Evolutionary conservation across 2,888 invertebrate species (phyloP).

Genomic region (Epiblema foenella): DNA sequence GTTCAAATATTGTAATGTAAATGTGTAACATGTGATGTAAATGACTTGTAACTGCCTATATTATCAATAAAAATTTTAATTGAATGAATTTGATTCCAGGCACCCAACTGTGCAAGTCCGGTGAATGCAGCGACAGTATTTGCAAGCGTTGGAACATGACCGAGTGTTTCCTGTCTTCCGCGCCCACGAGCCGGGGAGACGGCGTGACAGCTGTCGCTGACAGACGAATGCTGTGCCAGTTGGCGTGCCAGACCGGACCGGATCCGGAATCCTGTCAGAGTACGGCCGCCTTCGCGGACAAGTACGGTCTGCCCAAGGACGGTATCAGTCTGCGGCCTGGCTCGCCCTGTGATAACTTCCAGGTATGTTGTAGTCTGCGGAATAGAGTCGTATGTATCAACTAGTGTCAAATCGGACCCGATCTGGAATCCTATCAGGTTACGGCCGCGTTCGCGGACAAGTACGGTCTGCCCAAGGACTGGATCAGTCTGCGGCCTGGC

Average conservation of each 20-base stretch:
- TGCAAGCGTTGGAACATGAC: slow-evolving; percentile 97
- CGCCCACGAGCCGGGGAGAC: slow-evolving; percentile 84
- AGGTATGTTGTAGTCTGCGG: slow-evolving; percentile 86
- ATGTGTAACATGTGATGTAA: no score
- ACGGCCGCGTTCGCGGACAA: slow-evolving; percentile 93
- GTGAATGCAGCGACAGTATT: slow-evolving; percentile 97
- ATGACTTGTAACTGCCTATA: no score
- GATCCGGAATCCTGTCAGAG: slow-evolving; percentile 90
- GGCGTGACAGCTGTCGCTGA: slow-evolving; percentile 87
- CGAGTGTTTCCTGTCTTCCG: slow-evolving; percentile 96
- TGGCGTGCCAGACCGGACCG: slow-evolving; percentile 97
- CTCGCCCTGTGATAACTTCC: slow-evolving; percentile 99
- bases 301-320: slow-evolving; percentile 89
- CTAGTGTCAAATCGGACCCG: slow-evolving; percentile 95
- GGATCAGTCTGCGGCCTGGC: slow-evolving; percentile 95
- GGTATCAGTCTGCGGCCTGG: slow-evolving; percentile 96
- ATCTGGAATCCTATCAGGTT: slow-evolving; percentile 90
- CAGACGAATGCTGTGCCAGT: slow-evolving; percentile 95
- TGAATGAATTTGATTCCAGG: slow-evolving; percentile 80
- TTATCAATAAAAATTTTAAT: no score
- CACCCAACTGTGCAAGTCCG: slow-evolving; percentile 92
- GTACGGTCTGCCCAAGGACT: slow-evolving; percentile 90
- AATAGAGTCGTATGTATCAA: slow-evolving; percentile 96
- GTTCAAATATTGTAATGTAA: no score
- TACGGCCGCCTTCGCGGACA: slow-evolving; percentile 93